Evolutionary conservation across 2,797 vertebrate genomes (phyloP), one percentile per base, ranked within the genome.

Genomic region (Sciurus carolinensis): DNA sequence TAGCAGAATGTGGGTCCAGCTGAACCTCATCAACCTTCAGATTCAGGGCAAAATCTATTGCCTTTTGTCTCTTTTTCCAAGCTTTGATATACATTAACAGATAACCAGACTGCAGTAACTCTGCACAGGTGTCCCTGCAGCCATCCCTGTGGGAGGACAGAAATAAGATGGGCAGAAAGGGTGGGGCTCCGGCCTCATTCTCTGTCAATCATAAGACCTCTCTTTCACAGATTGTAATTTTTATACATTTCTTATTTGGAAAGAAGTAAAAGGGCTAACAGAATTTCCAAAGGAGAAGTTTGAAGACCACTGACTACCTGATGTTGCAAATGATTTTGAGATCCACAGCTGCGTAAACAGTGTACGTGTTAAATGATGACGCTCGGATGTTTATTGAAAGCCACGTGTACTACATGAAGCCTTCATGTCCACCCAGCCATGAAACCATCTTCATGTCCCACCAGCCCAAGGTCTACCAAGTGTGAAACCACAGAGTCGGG

Each of bases 101-200:
- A 42, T 24, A 67, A 81, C 1, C 36, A 77, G 82, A 30, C 44
- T 8, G 1, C 17, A 91, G 57, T 0, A 67, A 79, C 66, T 66
- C 44, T 47, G 1, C 2, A 7, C 1, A 95, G 30, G 11, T 36
- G 4, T n/a, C 5, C 67, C 14, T 7, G 1, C 1, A 81, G 10
- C 20, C 8, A n/a, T 0, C 3, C 28, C 24, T 15, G 14, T 0
- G 3, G 59, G 59, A 39, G 14, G 52, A 64, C 2, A 26, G 2
- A 64, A 47, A 14, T 24, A 39, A 50, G 4, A 6, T 5, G 22
- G n/a, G 7, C 24, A 95, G 20, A 22, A n/a, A 64, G 4, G 5
- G 7, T 57, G 39, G 18, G 24, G 33, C 7, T 59, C 11, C 15
- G 36, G 13, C 18, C 10, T 47, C 66, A 52, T 3, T 7, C 2